phyloP scores from a whole-genome alignment of 2,888 invertebrate species.

The Sceliomorpha sp. region DNA sequence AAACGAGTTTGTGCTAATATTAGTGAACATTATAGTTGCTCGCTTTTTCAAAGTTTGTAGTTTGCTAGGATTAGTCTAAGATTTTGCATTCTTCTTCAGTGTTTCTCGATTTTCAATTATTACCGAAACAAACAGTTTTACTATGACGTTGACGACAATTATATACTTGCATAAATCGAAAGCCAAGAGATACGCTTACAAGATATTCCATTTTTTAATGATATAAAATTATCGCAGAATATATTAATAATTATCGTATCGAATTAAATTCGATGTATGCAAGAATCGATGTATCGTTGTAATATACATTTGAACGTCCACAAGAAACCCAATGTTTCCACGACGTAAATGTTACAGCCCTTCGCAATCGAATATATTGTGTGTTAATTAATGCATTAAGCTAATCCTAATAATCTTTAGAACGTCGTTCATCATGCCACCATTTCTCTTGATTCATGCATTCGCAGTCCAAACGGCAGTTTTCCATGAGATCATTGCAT shows the following conservation, averaged over 20 bases:
- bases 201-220: background rate
- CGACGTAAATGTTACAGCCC: too few relatives aligned
- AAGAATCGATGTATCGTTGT: too few relatives aligned
- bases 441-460: conserved; percentile 20
- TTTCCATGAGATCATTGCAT: conserved; percentile 21
- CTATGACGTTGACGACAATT: conserved; percentile 10
- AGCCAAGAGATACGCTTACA: background rate
- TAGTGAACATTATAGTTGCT: conserved; percentile 74
- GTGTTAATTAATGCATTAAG: conserved; percentile 2
- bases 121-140: conserved; percentile 8
- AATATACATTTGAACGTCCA: too few relatives aligned
- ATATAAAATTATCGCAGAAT: background rate
- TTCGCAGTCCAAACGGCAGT: conserved; percentile 19
- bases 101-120: conserved; percentile 33
- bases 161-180: conserved; percentile 1
- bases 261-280: too few relatives aligned
- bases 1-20: conserved; percentile 69
- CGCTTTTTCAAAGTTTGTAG: conserved; percentile 73
- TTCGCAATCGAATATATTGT: conserved; percentile 2
- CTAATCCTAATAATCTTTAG: conserved; percentile 20
- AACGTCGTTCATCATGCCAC: conserved; percentile 13
- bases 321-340: too few relatives aligned
- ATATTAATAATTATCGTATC: too few relatives aligned
- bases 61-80: conserved; percentile 69
- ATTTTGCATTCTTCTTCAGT: conserved; percentile 58